Conservation (phyloP, 2,113 vertebrate genomes). For the Climacteris rufus region DNA sequence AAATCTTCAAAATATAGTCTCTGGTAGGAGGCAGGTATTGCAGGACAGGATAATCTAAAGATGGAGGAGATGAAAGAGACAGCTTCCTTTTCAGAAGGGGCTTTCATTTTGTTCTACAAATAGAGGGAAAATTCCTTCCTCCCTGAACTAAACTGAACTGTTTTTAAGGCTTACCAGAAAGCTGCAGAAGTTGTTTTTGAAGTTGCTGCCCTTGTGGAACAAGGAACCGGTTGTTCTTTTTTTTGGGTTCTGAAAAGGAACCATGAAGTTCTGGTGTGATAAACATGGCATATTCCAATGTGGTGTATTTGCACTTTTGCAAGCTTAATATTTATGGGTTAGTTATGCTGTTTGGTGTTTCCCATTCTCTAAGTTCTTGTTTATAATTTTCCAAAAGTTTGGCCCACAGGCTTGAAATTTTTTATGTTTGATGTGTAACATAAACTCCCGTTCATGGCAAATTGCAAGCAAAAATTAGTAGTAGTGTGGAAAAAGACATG, state of each 20-base stretch:
- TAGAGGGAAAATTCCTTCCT: not conserved
- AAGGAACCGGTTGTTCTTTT: not conserved
- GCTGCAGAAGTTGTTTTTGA: not conserved
- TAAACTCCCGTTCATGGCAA: not conserved
- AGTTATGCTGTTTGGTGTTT: not conserved
- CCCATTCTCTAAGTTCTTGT: not conserved
- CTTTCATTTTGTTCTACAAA: not conserved
- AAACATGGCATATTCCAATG: not conserved
- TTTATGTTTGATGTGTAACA: not conserved
- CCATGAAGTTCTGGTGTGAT: not conserved
- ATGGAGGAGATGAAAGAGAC: not conserved
- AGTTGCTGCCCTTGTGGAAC: not conserved
- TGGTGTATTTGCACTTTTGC: not conserved
- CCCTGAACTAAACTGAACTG: not conserved
- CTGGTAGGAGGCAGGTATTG: not conserved
- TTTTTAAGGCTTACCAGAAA: not conserved
- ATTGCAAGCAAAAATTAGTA: not conserved
- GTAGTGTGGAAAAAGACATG: not conserved
- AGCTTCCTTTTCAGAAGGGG: not conserved
- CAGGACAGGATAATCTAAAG: not conserved
- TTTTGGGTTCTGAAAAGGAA: not conserved
- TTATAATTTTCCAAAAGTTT: not conserved
- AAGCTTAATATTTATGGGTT: not conserved
- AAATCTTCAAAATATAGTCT: not conserved
- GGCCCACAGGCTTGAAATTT: not conserved